These are phyloP conservation scores for Lycocorax pyrrhopterus DNA, from an alignment of 2,113 vertebrate species.

Conservation along the genomic window DNA sequence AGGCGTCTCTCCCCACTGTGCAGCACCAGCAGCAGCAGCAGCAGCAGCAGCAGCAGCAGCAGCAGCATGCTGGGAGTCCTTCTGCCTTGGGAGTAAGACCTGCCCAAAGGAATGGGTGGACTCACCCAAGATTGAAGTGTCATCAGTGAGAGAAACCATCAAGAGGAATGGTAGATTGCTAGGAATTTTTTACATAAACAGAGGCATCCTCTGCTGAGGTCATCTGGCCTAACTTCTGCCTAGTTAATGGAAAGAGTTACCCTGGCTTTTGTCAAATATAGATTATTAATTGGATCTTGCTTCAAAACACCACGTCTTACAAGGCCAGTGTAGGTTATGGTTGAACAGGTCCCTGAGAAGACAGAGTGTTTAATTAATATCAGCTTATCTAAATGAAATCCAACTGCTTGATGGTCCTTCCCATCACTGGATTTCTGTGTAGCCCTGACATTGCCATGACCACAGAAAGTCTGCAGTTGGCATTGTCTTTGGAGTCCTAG, in stretches of 20 bases:
- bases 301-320: neutral
- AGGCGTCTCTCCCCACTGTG: rapidly evolving
- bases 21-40: neutral
- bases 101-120: neutral
- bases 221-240: neutral
- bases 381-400: neutral
- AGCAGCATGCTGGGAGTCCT: neutral
- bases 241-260: neutral
- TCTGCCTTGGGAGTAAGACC: neutral
- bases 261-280: neutral
- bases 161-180: neutral
- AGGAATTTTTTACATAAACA: neutral
- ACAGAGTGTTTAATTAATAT: neutral
- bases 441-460: neutral
- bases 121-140: neutral
- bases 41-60: neutral
- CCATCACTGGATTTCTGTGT: neutral
- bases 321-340: neutral
- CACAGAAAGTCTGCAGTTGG: neutral
- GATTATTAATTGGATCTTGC: neutral
- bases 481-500: neutral
- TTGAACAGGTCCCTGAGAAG: neutral
- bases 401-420: neutral
- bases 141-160: neutral
- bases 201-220: neutral